A percentile compares a stretch with the other conserved stretches of the same genome.
Conservation (phyloP, 2,888 invertebrate genomes). For the Pseudolycoriella hygida region DNA sequence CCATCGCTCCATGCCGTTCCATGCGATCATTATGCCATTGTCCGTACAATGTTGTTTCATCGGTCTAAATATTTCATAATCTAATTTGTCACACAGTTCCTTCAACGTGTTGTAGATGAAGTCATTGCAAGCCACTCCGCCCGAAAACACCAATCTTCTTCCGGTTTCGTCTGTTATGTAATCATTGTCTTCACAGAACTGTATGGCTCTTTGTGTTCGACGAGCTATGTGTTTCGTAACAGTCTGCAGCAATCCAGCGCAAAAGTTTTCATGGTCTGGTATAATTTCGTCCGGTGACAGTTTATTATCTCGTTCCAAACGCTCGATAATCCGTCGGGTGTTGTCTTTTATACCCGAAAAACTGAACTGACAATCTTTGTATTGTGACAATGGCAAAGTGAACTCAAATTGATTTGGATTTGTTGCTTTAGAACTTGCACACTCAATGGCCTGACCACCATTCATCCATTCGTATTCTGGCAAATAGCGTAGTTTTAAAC, state of each 20-base stretch:
- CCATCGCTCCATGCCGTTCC: constrained; percentile 80
- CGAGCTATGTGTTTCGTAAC: constrained; percentile 63
- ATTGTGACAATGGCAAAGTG: constrained; percentile 40
- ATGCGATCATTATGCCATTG: constrained; percentile 98
- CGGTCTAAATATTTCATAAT: constrained; percentile 53
- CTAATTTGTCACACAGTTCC: constrained; percentile 44
- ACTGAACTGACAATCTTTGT: constrained; percentile 77
- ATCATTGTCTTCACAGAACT: constrained; percentile 43
- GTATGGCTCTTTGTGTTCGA: constrained; percentile 66
- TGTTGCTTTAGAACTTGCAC: constrained; percentile 49
- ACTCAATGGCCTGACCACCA: constrained; percentile 78
- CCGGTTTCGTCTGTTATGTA: constrained; percentile 21
- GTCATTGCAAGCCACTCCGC: constrained; percentile 90
- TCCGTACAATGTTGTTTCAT: constrained; percentile 82
- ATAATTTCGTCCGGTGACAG: constrained; percentile 50
- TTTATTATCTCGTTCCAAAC: constrained; percentile 40
- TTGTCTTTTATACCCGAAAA: constrained; percentile 60
- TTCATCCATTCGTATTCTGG: constrained; percentile 50
- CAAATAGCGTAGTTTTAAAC: constrained; percentile 64
- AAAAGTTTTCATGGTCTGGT: constrained; percentile 60
- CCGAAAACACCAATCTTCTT: constrained; percentile 60
- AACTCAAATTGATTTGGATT: constrained; percentile 47
- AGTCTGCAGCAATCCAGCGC: constrained; percentile 66
- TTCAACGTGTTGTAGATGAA: constrained; percentile 54
- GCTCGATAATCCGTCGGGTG: constrained; percentile 33